phyloP scores from a whole-genome alignment of 2,888 invertebrate genomes.

The Chrysolina haemoptera region DNA sequence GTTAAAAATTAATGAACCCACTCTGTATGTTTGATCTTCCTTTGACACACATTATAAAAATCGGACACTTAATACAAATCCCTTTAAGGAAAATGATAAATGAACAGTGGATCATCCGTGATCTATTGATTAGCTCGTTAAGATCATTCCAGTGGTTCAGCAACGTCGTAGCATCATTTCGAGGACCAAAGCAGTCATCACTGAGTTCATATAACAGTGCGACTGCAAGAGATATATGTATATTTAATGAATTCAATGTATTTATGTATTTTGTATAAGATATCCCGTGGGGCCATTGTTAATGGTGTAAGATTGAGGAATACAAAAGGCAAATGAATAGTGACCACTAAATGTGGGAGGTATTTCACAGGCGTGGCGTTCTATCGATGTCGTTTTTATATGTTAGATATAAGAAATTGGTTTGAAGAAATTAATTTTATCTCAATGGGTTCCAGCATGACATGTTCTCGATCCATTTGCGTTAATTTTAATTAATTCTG shows the following conservation, averaged over 20 bases:
- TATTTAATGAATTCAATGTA: conserved; percentile 71
- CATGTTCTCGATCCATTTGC: conserved; percentile 54
- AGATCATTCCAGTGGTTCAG: conserved; percentile 66
- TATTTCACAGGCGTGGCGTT: conserved; percentile 63
- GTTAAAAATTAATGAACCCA: background rate
- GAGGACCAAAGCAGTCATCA: conserved; percentile 44
- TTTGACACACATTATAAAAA: conserved; percentile 53
- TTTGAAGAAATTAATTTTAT: conserved; percentile 62
- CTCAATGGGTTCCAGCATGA: conserved; percentile 38
- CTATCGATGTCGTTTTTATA: conserved; percentile 66
- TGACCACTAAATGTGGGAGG: conserved; percentile 67
- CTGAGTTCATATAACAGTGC: conserved; percentile 51
- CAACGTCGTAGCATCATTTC: conserved; percentile 49
- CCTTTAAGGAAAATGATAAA: conserved; percentile 70
- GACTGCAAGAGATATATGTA: conserved; percentile 67
- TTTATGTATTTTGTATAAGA: conserved; percentile 71
- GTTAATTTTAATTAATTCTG: conserved; percentile 60
- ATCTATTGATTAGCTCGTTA: conserved; percentile 72
- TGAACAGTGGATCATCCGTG: conserved; percentile 69
- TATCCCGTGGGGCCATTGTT: conserved; percentile 70
- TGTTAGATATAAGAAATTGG: conserved; percentile 65
- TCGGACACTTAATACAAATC: conserved; percentile 69
- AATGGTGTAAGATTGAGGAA: conserved; percentile 69
- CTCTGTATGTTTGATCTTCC: background rate
- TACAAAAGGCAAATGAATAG: conserved; percentile 66